A percentile compares a stretch with the other conserved stretches of the same genome.
Conservation (phyloP, 2,113 vertebrate genomes). For the Gallinago undulata region DNA sequence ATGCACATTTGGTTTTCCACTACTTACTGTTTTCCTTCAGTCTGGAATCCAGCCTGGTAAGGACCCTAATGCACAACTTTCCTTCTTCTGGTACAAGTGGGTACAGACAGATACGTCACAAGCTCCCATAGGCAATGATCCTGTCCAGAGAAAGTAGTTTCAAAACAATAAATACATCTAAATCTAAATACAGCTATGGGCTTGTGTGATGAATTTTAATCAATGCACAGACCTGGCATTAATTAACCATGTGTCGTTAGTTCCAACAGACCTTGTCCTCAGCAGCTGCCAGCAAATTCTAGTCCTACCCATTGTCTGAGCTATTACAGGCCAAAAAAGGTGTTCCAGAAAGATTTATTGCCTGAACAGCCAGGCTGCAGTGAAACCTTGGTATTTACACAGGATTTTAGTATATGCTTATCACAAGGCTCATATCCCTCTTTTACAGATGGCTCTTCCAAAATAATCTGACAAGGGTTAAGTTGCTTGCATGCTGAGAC, state of each 20-base stretch:
- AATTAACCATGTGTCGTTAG: neutral
- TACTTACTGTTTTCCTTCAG: neutral
- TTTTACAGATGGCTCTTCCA: slow-evolving; percentile 6
- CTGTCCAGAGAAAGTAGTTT: neutral
- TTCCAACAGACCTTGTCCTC: neutral
- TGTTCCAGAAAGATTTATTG: neutral
- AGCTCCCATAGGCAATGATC: neutral
- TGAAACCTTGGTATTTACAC: neutral
- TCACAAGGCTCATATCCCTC: neutral
- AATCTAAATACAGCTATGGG: neutral
- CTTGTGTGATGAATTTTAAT: neutral
- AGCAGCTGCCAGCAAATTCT: neutral
- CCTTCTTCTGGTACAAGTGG: neutral
- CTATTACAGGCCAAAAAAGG: neutral
- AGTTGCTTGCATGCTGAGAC: slow-evolving; percentile 30
- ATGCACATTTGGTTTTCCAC: neutral
- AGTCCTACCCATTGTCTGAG: neutral
- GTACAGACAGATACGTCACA: neutral
- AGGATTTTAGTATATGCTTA: neutral
- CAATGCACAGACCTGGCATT: neutral
- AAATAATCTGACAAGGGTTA: slow-evolving; percentile 24
- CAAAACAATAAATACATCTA: neutral
- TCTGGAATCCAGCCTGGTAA: neutral
- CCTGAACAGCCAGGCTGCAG: neutral
- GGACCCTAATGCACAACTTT: neutral